Percentiles rank a stretch among this genome's conserved stretches.
Conservation (phyloP, 2,797 vertebrate species). For the Eulemur rubriventer region DNA sequence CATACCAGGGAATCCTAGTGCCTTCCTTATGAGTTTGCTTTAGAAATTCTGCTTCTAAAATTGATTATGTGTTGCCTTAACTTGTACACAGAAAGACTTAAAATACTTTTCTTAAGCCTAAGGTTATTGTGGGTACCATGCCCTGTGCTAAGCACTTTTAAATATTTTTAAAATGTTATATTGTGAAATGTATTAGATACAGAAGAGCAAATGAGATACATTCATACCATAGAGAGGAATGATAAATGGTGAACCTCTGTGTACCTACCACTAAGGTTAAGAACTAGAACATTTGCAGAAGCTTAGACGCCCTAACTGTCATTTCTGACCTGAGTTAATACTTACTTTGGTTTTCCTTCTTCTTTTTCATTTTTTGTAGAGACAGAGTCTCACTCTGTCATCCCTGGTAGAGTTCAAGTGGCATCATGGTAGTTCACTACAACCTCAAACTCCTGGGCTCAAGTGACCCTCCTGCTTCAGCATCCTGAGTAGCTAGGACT, state of each 20-base stretch:
- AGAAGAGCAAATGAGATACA: not conserved
- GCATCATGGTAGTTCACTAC: not conserved
- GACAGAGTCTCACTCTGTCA: not conserved
- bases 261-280: not conserved
- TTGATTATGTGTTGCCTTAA: not conserved
- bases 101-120: not conserved
- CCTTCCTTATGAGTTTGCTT: not conserved
- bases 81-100: not conserved
- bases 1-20: not conserved
- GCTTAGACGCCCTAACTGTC: not conserved
- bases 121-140: not conserved
- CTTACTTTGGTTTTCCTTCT: not conserved
- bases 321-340: not conserved
- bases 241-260: not conserved
- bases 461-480: not conserved
- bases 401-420: not conserved
- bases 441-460: not conserved
- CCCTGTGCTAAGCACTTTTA: not conserved
- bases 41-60: slow-evolving; percentile 21
- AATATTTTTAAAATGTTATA: not conserved
- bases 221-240: not conserved
- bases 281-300: not conserved
- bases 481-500: not conserved
- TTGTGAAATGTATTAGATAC: not conserved
- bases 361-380: not conserved